phyloP scores from a whole-genome alignment of 2,888 invertebrate genomes.

The Hirtodrosophila trivittata region DNA sequence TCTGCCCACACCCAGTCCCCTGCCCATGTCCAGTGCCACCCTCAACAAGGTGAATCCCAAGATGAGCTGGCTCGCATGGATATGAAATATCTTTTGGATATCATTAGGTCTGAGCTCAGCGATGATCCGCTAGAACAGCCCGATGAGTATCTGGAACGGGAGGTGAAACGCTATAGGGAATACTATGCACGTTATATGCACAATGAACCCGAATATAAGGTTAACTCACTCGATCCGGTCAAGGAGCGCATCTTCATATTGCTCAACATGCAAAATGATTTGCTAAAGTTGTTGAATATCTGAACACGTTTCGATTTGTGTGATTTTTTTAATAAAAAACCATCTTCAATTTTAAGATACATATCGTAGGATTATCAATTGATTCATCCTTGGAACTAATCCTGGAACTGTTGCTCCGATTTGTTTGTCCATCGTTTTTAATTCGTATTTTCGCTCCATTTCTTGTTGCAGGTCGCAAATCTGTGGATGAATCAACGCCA shows the following conservation, averaged over 20 bases:
- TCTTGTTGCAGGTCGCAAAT: slow-evolving; percentile 73
- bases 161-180: slow-evolving; percentile 66
- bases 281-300: slow-evolving; percentile 66
- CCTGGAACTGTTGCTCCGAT: too few relatives aligned
- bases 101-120: slow-evolving; percentile 70
- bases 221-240: slow-evolving; percentile 5
- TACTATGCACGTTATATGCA: slow-evolving; percentile 51
- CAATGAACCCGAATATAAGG: slow-evolving; percentile 26
- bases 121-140: slow-evolving; percentile 54
- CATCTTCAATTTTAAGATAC: too few relatives aligned
- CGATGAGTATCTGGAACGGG: slow-evolving; percentile 69
- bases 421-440: too few relatives aligned
- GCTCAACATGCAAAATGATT: slow-evolving; percentile 77
- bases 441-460: not conserved
- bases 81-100: slow-evolving; percentile 38
- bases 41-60: not conserved
- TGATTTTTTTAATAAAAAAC: not conserved
- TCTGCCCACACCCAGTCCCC: too few relatives aligned
- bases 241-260: slow-evolving; percentile 71
- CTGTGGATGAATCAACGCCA: slow-evolving; percentile 54
- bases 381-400: too few relatives aligned
- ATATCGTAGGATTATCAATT: too few relatives aligned
- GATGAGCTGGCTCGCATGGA: slow-evolving; percentile 17
- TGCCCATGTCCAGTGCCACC: too few relatives aligned
- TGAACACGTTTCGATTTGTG: slow-evolving; percentile 1